Conservation (phyloP, 1,140 invertebrate species). For the Solenopsis fugax region DNA sequence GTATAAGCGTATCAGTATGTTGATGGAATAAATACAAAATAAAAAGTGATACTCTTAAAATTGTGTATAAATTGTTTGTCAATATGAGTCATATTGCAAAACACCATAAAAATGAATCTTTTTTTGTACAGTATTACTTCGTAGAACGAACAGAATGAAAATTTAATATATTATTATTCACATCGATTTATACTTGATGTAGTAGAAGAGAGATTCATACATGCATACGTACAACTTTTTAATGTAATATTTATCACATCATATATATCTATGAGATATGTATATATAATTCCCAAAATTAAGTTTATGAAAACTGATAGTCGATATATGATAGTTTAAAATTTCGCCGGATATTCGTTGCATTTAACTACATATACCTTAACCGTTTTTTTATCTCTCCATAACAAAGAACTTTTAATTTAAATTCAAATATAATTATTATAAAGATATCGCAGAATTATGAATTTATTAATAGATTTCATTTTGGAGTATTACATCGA, state of each 20-base stretch:
- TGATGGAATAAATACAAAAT: slow-evolving; percentile 18
- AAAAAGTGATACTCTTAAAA: background rate
- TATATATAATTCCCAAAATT: background rate
- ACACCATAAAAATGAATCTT: background rate
- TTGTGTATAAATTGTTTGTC: background rate
- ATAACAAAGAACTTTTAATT: background rate
- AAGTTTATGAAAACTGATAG: slow-evolving; percentile 14
- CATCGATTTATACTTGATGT: background rate
- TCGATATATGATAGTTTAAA: background rate
- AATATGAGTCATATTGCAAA: background rate
- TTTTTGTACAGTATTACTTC: slow-evolving; percentile 14
- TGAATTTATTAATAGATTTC: slow-evolving; percentile 11
- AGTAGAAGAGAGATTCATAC: background rate
- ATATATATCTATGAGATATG: background rate
- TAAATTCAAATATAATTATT: background rate
- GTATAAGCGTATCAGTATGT: background rate
- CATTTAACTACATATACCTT: background rate
- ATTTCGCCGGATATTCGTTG: background rate
- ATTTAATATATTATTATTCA: slow-evolving; percentile 5
- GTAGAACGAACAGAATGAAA: background rate
- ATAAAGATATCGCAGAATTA: background rate
- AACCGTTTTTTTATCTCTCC: background rate
- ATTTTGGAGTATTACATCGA: slow-evolving; percentile 7
- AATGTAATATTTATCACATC: background rate
- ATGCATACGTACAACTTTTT: background rate